Conservation (phyloP, 2,113 vertebrate genomes). For the Cathartes aura region DNA sequence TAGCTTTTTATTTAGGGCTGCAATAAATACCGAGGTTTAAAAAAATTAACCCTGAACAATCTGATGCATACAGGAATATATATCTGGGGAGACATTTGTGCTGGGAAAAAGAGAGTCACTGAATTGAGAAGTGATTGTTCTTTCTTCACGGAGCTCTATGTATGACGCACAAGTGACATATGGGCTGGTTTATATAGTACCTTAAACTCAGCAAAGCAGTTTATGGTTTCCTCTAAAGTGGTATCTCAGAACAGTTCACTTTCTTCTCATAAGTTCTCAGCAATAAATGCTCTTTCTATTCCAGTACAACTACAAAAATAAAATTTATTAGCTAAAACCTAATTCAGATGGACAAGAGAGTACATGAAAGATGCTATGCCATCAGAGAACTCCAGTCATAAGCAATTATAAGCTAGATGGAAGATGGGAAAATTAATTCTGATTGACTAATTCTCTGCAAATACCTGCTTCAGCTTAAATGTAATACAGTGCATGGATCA, state of each 20-base stretch:
- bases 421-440: background rate
- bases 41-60: background rate
- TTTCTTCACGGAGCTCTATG: background rate
- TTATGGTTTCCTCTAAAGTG: background rate
- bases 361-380: background rate
- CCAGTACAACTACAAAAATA: background rate
- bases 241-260: background rate
- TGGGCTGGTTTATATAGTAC: background rate
- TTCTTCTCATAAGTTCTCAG: background rate
- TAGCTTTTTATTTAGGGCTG: background rate
- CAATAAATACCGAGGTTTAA: rapidly evolving
- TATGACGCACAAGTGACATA: background rate
- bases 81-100: background rate
- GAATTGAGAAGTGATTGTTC: background rate
- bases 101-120: background rate
- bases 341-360: background rate
- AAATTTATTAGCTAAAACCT: background rate
- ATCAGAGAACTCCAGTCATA: background rate
- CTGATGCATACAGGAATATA: background rate
- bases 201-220: background rate
- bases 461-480: background rate
- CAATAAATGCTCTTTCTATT: background rate
- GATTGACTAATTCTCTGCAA: background rate
- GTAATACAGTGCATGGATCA: background rate
- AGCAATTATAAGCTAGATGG: background rate